Evolutionary conservation across 2,113 vertebrate genomes (phyloP), one percentile per base, ranked within the genome.

Genomic region (Lasiurus cinereus): DNA sequence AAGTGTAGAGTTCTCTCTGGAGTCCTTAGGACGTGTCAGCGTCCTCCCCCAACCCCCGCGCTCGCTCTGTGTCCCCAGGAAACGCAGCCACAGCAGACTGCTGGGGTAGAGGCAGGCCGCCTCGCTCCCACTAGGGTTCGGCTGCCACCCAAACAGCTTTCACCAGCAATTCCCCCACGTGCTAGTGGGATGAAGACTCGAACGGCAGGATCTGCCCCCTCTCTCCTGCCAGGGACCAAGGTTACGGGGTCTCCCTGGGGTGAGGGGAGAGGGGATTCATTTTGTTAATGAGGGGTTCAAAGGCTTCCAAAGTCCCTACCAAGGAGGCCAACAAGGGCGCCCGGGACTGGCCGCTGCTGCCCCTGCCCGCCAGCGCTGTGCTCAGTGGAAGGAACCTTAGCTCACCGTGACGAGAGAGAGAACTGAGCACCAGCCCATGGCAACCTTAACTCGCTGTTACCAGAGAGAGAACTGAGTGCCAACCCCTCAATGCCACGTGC

Each of bases 81-180:
- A n/a, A 64, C 5, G 13, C 4, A 9, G 67, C 74, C 39, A 0
- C 56, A 54, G 74, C 31, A n/a, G 76, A 24, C 29, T 12, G 11
- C 31, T 29, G 8, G 33, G 85, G 22, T 16, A 4, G 9, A 50
- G 29, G 88, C 48, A 21, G 85, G 72, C 67, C 39, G 0, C 29
- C 59, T 19, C 0, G 0, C 31, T 18, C 79, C 77, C 2, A 0
- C 0, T 2, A 24, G 22, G 72, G 29, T 24, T 36, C 10, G 64
- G n/a, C 48, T 52, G 46, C 67, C 39, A 59, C 62, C 13, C 1
- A 8, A 56, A 13, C 56, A 16, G n/a, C 14, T 29, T 69, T 59
- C 88, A 19, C 50, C 36, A 48, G 6, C 36, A 33, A 15, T 0
- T 21, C 5, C 7, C 31, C 52, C 36, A n/a, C 8, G 43, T 29